Evolutionary conservation across 2,113 vertebrate genomes (phyloP), one percentile per base, ranked within the genome.

Genomic region (Sterrhoptilus dennistouni): DNA sequence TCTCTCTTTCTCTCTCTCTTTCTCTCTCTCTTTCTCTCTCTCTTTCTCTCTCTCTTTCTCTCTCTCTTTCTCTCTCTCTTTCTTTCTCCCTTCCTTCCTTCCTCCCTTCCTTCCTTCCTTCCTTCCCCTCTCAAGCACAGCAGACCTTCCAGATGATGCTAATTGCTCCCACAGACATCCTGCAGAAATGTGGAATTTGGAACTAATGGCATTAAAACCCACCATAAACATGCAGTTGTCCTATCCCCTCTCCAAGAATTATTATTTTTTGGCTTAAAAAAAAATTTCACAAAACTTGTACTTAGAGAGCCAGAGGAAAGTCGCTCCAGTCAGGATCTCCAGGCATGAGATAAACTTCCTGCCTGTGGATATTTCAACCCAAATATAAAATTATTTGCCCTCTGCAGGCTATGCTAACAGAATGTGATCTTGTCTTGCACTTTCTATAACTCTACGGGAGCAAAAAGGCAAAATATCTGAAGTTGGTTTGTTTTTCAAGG

Each of bases 71-170:
- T 19, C 2, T 31, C 31, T 12, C 13, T 35, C 24, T 3, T 20
- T 8, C 9, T 5, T 21, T 12, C 47, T 1, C 11, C 36, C 18
- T 8, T 4, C 19, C 12, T 45, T 2, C 8, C 6, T n/a, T 0
- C 23, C 11, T 12, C 2, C 45, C 16, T 22, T 4, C 23, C 17
- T 6, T 11, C 24, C 21, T 21, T 8, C 17, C 5, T 14, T 8
- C 17, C 6, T 24, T 18, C 22, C 17, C 6, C 12, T 14, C 25
- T 50, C 5, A 16, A 70, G 83, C 11, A 6, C 38, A 76, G 44
- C 5, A 68, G 44, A 68, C 6, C 14, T 76, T 68, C 11, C 52
- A 44, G 69, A 89, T 19, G 66, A 68, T 36, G 24, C 5, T 54
- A 44, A 66, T 27, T 64, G 8, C 33, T 82, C 60, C 44, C 31